Evolutionary conservation across 53 echinoderm and acorn worm genomes (phyloP), one percentile per base, ranked within the genome.

Genomic region (Stichopus horrens): DNA sequence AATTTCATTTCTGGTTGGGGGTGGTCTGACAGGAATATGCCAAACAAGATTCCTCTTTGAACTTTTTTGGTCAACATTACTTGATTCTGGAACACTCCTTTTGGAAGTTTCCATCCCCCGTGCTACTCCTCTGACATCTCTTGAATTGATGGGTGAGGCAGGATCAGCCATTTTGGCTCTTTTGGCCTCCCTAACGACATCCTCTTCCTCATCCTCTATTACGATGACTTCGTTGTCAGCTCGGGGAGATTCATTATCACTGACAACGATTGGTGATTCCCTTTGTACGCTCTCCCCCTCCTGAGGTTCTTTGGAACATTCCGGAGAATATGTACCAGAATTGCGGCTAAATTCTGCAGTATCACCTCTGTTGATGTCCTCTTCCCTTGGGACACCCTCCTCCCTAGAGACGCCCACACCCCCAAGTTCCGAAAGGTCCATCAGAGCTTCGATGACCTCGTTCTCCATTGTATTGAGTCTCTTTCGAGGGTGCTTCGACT

Each of bases 21-120:
- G 99, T 75, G 59, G 88, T 18, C 89, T 88, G 53, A 88, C 83
- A 8, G 99, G 99, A 18, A 90, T 91, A 92, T 88, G 94, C 5
- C 92, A 86, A 9, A 4, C 63, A 13, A 13, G 63, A 16, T 16
- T 16, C 0, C 10, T 16, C 10, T 63, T 63, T 63, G 63, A 63
- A 63, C 16, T 16, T 16, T 63, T 10, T 13, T 10, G 10, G 10
- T 63, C 16, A 5, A 63, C 16, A 63, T 63, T 63, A 10, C 10
- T 5, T 63, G 63, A 5, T 7, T 71, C 71, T 16, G 71, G 18
- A 71, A 18, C 16, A 71, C 7, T 71, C 19, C 18, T 18, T 4
- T 21, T n/a, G 6, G 37, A 37, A 37, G 37, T 18, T 71, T 16
- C 19, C 71, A n/a, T 71, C 20, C 71, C 63, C 63, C 5, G 4